phyloP scores from a whole-genome alignment of 2,797 vertebrate genomes.

The Halcyon leucocephala region DNA sequence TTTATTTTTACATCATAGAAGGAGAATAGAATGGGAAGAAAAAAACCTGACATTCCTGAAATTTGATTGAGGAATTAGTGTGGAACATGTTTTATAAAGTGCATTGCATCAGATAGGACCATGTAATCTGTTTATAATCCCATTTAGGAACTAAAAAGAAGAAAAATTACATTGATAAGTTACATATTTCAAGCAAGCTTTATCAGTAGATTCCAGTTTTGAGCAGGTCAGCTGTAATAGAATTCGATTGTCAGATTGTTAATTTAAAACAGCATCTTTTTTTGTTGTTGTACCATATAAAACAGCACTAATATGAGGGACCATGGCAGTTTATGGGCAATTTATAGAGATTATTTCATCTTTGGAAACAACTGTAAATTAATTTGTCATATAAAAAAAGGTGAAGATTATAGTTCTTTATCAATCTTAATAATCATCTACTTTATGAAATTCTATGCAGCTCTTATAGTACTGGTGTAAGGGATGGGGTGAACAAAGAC shows the following conservation, averaged over 20 bases:
- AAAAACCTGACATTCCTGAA: neutral
- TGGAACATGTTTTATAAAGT: neutral
- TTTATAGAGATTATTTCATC: neutral
- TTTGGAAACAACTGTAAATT: neutral
- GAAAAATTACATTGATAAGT: neutral
- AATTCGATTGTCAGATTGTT: neutral
- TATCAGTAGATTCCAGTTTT: neutral
- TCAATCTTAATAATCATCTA: neutral
- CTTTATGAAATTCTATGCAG: neutral
- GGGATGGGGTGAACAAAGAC: neutral
- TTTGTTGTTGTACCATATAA: neutral
- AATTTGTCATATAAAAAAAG: neutral
- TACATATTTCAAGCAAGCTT: neutral
- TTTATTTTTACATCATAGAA: neutral
- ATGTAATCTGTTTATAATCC: neutral
- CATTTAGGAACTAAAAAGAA: neutral
- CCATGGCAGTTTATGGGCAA: neutral
- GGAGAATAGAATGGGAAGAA: fast-evolving
- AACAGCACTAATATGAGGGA: neutral
- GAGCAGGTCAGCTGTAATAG: neutral
- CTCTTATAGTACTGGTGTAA: neutral
- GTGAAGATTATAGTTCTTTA: neutral
- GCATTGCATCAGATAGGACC: neutral
- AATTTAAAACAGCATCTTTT: neutral
- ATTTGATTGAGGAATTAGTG: neutral